These are phyloP conservation scores for Ashinkailepas kermadecensis DNA, from an alignment of 2,888 invertebrate genomes.

Conservation along the genomic window DNA sequence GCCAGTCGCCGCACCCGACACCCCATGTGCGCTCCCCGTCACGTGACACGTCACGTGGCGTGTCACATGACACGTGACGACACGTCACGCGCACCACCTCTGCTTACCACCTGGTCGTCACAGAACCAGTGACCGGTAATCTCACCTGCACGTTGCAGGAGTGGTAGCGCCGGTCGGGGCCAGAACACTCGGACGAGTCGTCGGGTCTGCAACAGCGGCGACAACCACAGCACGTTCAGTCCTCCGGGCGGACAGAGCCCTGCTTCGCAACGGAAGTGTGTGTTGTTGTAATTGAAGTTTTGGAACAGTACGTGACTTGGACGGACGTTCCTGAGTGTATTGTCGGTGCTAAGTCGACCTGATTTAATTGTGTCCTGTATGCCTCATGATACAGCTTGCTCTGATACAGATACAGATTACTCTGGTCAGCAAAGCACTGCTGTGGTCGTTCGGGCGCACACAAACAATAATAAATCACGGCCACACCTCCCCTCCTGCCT, in stretches of 20 bases:
- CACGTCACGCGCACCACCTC: neutral
- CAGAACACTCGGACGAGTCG: conserved; percentile 58
- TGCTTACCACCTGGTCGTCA: neutral
- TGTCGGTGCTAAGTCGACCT: neutral
- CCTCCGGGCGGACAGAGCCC: neutral
- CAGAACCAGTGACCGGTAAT: too few species aligned
- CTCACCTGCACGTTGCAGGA: conserved; percentile 79
- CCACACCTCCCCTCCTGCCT: too few species aligned
- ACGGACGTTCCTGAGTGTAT: neutral
- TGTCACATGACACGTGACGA: neutral
- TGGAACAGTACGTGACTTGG: neutral
- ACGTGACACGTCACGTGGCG: neutral
- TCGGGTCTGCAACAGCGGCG: conserved; percentile 49
- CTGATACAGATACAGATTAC: too few species aligned
- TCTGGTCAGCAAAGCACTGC: too few species aligned
- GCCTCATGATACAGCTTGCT: too few species aligned
- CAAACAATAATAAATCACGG: too few species aligned
- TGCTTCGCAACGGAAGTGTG: neutral
- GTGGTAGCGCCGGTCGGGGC: conserved; percentile 73
- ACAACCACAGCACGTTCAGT: too few species aligned
- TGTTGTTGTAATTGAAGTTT: neutral
- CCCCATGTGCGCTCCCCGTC: neutral
- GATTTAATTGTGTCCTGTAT: neutral
- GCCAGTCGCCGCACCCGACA: neutral
- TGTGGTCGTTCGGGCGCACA: too few species aligned